Conservation (phyloP, 2,113 vertebrate genomes). For the Neodon shergylaensis region DNA sequence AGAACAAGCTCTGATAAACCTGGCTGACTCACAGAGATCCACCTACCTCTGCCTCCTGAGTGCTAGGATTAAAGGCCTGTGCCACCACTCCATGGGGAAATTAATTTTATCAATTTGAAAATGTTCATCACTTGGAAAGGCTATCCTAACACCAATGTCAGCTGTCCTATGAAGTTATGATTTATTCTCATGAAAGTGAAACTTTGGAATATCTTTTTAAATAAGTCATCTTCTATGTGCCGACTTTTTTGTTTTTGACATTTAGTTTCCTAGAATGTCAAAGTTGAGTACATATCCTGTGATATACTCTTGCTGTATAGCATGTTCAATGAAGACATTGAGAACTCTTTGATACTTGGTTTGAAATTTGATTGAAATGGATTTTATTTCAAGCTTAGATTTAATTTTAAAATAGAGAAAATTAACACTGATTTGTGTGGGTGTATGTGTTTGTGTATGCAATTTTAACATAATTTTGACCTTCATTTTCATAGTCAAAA, state of each 20-base stretch:
- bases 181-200: neutral
- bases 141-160: neutral
- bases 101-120: neutral
- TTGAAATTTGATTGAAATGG: neutral
- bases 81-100: no score
- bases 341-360: neutral
- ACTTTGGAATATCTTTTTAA: neutral
- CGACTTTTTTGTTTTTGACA: neutral
- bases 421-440: neutral
- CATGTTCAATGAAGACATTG: neutral
- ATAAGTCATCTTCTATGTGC: neutral
- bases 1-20: no score
- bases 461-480: neutral
- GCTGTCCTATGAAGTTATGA: neutral
- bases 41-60: no score
- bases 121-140: neutral
- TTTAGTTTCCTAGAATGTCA: neutral
- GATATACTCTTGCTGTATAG: neutral
- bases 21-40: no score
- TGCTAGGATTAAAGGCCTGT: no score
- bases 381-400: neutral
- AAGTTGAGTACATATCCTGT: neutral
- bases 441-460: neutral
- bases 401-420: neutral
- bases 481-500: neutral